Percentiles rank a stretch among this genome's conserved stretches.
phyloP scores from a whole-genome alignment of 92 coral and sea anemone species.

The Desmophyllum pertusum region DNA sequence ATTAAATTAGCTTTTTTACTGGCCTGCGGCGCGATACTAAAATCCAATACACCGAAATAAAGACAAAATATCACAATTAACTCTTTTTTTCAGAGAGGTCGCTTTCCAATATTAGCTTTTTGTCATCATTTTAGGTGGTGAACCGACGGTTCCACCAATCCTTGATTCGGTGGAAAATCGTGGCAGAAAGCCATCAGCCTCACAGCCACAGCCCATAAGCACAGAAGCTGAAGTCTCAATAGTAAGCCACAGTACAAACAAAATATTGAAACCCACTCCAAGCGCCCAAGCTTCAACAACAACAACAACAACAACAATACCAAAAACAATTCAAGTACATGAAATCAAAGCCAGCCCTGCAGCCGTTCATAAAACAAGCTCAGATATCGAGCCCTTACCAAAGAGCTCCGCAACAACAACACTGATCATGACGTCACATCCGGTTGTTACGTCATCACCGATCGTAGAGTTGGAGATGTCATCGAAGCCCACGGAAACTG shows the following conservation, averaged over 20 bases:
- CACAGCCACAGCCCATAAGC: background rate
- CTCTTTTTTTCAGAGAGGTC: background rate
- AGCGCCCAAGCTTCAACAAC: background rate
- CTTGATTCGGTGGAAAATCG: no score
- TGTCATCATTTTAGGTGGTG: constrained; percentile 28
- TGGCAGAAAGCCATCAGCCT: constrained; percentile 7
- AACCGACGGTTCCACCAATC: constrained; percentile 5
- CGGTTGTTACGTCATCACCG: background rate
- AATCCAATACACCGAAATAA: no score
- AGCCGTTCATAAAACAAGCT: background rate
- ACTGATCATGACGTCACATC: background rate
- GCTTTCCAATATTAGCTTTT: constrained; percentile 2
- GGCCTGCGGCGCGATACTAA: no score
- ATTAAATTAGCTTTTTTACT: no score
- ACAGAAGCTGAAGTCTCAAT: background rate
- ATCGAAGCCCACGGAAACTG: background rate
- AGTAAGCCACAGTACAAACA: background rate
- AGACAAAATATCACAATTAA: background rate
- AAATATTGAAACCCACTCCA: background rate
- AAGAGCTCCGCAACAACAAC: background rate
- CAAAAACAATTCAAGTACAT: background rate
- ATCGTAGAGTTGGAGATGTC: background rate
- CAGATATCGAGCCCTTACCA: background rate
- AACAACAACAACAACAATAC: background rate
- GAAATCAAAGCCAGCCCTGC: background rate